Percentiles rank a stretch among this genome's conserved stretches.
Evolutionary conservation across 2,797 vertebrate genomes (phyloP).

Genomic region (Mormyrus proboscirostris): DNA sequence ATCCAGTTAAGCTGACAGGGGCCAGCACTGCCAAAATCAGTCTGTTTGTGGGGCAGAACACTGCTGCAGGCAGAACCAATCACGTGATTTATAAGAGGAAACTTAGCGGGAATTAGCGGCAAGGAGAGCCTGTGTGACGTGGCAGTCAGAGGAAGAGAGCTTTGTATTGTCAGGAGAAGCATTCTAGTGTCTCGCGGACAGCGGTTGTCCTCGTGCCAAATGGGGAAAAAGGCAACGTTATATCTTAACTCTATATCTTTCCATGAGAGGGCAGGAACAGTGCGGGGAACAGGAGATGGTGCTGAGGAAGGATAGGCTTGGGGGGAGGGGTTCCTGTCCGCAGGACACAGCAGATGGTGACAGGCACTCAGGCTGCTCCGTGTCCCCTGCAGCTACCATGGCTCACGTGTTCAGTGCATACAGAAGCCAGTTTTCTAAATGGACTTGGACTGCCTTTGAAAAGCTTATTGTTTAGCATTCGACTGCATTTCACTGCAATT

Average conservation of each 20-base stretch:
- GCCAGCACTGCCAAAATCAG: neutral
- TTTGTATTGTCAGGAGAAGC: neutral
- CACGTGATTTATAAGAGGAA: neutral
- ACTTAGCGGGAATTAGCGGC: neutral
- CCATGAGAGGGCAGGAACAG: neutral
- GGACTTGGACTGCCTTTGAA: neutral
- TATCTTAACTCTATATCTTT: neutral
- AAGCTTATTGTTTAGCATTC: neutral
- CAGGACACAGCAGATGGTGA: neutral
- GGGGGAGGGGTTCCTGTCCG: neutral
- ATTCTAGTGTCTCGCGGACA: neutral
- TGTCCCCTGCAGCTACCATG: neutral
- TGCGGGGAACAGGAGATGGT: neutral
- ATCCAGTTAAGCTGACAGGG: neutral
- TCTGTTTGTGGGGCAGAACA: neutral
- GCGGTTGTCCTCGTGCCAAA: neutral
- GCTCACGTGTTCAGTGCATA: neutral
- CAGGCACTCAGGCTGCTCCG: neutral
- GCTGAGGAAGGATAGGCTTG: neutral
- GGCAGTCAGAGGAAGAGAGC: neutral
- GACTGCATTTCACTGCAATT: neutral
- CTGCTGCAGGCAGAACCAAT: neutral
- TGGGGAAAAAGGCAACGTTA: neutral
- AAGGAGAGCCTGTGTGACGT: neutral
- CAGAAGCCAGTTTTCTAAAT: neutral